A percentile compares a stretch with the other conserved stretches of the same genome.
Conservation (phyloP, 2,113 vertebrate genomes). For the Pseudopipra pipra region DNA sequence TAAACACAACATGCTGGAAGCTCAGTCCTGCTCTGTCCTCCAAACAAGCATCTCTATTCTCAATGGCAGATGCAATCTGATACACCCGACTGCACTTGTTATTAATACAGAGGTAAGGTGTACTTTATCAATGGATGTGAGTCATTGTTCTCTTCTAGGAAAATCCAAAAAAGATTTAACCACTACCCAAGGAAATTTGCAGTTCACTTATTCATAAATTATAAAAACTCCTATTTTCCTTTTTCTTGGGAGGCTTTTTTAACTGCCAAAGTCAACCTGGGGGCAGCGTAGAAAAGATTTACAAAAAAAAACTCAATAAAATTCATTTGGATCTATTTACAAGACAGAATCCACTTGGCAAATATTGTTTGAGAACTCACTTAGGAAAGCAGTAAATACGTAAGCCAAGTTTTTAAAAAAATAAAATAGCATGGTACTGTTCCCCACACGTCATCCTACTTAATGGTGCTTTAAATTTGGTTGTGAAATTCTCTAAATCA, state of each 20-base stretch:
- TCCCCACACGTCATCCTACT: not conserved
- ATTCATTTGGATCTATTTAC: not conserved
- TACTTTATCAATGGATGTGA: conserved; percentile 64
- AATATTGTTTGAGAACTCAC: not conserved
- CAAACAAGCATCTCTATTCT: conserved; percentile 54
- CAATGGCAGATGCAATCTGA: conserved; percentile 66
- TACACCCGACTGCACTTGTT: conserved; percentile 67
- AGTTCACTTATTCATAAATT: conserved; percentile 48
- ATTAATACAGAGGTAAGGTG: conserved; percentile 44
- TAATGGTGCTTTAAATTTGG: not conserved
- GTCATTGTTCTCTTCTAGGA: conserved; percentile 50
- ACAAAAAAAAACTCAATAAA: not conserved
- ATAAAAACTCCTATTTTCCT: not conserved
- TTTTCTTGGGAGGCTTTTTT: not conserved
- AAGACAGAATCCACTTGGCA: not conserved
- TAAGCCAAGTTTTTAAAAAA: not conserved
- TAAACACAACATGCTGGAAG: conserved; percentile 52
- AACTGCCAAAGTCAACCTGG: not conserved
- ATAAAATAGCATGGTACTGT: not conserved
- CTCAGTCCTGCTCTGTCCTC: conserved; percentile 43
- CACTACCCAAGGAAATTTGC: conserved; percentile 35
- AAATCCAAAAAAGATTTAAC: conserved; percentile 57
- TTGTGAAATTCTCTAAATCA: not conserved
- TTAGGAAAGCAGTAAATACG: not conserved
- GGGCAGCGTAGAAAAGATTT: not conserved